Base-by-base conservation (phyloP, 2,113 vertebrate genomes). In the Pseudorhombus dupliciocellatus region DNA sequence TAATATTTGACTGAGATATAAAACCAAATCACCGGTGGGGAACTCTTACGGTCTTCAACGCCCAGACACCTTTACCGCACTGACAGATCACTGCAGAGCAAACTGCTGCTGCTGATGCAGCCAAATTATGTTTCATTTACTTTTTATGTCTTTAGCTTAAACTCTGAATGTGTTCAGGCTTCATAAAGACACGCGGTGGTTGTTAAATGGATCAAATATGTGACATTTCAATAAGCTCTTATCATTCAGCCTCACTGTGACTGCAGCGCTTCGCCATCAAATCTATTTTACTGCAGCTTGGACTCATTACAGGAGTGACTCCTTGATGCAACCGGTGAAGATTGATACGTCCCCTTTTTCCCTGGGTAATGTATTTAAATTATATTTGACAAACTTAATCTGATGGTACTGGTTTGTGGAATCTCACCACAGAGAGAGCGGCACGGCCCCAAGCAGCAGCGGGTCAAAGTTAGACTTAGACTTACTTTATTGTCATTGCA, bases 251-350 rank as follows among this genome's bases (percentile, higher is more conserved):
- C 37, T 18, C 3, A 10, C 9, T 4, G 20, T 28, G 54, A 63
- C 78, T 58, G 58, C 73, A 66, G 77, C 31, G 54, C 71, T 25
- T 55, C 61, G 26, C 68, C 66, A 67, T 81, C 67, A 76, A 68
- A 83, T 74, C 44, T 58, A 28, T 74, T 73, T 73, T 58, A 81
- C 66, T 63, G 54, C 80, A 44, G 55, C 68, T 77, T 71, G 73
- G 51, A 87, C 70, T 85, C 64, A 61, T 85, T 67, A 74, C n/a
- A 67, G 37, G 48, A 81, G 70, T 59, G 69, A 77, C 79, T 78
- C 65, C 60, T 21, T 5, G 0, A 37, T 12, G 34, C 10, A 37
- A 37, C 11, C 28, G 3, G 37, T 34, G 46, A 25, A 56, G 55
- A 52, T 62, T 60, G 54, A 64, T 50, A n/a, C 60, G 70, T 51